Base-by-base conservation (phyloP, 2,888 invertebrate genomes). In the Abrostola tripartita region DNA sequence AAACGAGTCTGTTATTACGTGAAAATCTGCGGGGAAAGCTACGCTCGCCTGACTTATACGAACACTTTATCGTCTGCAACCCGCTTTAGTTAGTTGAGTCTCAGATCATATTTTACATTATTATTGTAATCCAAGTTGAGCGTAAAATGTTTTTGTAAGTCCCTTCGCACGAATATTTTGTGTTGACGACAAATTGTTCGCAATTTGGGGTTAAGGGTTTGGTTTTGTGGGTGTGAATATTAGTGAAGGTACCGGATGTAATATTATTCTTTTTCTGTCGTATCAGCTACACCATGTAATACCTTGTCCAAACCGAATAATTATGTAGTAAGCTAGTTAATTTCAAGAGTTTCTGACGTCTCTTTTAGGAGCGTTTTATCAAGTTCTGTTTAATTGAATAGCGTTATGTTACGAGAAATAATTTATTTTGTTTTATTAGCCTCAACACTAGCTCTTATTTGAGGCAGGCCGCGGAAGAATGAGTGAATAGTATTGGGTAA, bases 21-120 rank as follows among this genome's bases (percentile, higher is more conserved):
- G 84, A 82, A 86, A 88, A 88, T 86, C 86, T 86, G 84, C 79
- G 80, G 76, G 70, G 75, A 79, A 83, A 86, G 83, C 79, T 77
- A 75, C 80, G 78, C 81, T 78, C 65, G 57, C 57, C 61, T 87
- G 88, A 90, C 89, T 90, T 89, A 90, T 88, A 77, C 58, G 52
- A 68, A 72, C 79, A 85, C 81, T 89, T 85, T 83, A 81, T 85
- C 81, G 81, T 81, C 77, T 72, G 79, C 78, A 83, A 68, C 60
- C 62, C 53, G 52, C 65, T 81, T 76, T 70, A 78, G 67, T 74
- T 67, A 65, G 57, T 50, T 8, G 54, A 76, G 69, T 74, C 71
- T 65, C 47, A 59, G 63, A 65, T 75, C 71, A 78, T 79, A 74
- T 73, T 81, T 78, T 76, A 79, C 74, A 70, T 68, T 77, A 72